Conservation (phyloP, 2,888 invertebrate genomes). For the Harmothoe impar region DNA sequence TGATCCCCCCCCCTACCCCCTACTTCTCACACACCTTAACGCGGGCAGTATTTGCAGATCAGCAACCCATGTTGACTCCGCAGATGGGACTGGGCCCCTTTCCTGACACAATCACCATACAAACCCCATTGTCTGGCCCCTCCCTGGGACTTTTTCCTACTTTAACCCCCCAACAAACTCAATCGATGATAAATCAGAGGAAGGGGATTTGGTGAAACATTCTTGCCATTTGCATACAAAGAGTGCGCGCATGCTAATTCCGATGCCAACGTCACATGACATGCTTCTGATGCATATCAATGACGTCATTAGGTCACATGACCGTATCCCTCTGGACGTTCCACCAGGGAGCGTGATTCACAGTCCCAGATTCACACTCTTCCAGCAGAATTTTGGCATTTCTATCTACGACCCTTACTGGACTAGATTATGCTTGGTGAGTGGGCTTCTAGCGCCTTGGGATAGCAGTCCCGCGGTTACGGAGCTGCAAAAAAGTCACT, state of each 20-base stretch:
- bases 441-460: not conserved
- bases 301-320: conserved; percentile 46
- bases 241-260: conserved; percentile 36
- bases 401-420: not conserved
- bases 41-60: not conserved
- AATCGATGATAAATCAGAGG: conserved; percentile 52
- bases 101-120: conserved; percentile 12
- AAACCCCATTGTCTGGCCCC: conserved; percentile 7
- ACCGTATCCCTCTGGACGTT: conserved; percentile 26
- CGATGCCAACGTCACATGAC: conserved; percentile 47
- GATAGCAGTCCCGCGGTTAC: conserved; percentile 10
- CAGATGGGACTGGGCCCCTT: not conserved
- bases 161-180: not conserved
- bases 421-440: not conserved
- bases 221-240: conserved; percentile 52
- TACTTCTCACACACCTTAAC: too few species aligned
- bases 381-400: not conserved
- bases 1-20: too few species aligned
- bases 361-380: not conserved
- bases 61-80: not conserved
- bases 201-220: conserved; percentile 27
- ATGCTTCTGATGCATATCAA: conserved; percentile 59
- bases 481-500: not conserved
- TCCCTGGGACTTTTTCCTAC: not conserved
- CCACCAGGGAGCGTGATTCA: conserved; percentile 42